A percentile compares a stretch with the other conserved stretches of the same genome.
Evolutionary conservation across 2,113 vertebrate species (phyloP).

Genomic region (Rhabdornis inornatus): DNA sequence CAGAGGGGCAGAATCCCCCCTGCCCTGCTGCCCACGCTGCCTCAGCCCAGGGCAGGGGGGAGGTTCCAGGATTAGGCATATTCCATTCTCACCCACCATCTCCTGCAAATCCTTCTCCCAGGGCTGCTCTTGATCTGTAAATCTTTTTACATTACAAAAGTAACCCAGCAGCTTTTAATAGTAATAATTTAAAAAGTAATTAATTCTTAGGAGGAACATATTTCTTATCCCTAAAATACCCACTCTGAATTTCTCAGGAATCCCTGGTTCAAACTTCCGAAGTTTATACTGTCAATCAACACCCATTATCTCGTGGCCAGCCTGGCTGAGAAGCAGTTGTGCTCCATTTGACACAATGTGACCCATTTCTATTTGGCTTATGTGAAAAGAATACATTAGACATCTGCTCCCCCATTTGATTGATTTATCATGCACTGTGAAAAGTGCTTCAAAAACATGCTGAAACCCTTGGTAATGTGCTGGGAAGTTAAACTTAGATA

Average conservation of each 20-base stretch:
- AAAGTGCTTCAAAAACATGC: neutral
- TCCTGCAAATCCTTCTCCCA: neutral
- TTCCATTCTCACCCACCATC: neutral
- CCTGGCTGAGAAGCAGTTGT: neutral
- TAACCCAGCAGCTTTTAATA: neutral
- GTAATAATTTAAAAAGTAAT: neutral
- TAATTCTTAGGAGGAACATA: neutral
- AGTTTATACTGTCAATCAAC: neutral
- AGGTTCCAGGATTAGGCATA: neutral
- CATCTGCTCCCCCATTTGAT: slow-evolving; percentile 26
- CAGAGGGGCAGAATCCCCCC: neutral
- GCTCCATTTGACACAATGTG: neutral
- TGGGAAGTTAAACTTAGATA: neutral
- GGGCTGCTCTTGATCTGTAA: neutral
- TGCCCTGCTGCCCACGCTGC: neutral
- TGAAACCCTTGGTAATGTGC: neutral
- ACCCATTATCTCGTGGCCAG: neutral
- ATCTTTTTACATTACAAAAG: neutral
- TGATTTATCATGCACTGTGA: neutral
- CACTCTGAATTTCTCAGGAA: neutral
- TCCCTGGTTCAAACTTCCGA: neutral
- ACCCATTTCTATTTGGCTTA: neutral
- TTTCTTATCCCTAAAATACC: neutral
- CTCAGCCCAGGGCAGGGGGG: neutral
- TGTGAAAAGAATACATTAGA: slow-evolving; percentile 19